These are phyloP conservation scores for Falco punctatus DNA, from an alignment of 2,113 vertebrate genomes.

Conservation along the genomic window DNA sequence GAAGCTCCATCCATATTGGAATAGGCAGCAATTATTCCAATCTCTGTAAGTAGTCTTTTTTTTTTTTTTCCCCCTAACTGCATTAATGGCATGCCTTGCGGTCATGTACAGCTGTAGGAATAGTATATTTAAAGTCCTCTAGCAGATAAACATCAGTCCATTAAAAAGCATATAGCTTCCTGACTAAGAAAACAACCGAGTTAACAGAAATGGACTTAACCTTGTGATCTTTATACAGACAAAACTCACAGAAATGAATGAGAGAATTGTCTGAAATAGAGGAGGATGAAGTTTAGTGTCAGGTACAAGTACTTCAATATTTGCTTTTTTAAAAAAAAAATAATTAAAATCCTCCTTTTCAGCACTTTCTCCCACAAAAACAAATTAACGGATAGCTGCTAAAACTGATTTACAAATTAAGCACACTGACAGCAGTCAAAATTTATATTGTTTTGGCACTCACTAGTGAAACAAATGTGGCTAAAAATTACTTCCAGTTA, in stretches of 20 bases:
- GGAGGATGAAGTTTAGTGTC: neutral
- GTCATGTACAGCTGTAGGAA: slow-evolving; percentile 8
- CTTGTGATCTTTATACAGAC: neutral
- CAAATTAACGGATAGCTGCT: neutral
- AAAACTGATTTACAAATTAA: neutral
- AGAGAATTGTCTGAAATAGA: neutral
- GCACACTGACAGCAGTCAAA: slow-evolving; percentile 20
- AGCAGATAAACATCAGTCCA: neutral
- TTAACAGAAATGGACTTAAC: neutral
- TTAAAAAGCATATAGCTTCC: slow-evolving; percentile 1
- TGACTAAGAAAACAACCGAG: neutral
- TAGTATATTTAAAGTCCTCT: slow-evolving; percentile 5
- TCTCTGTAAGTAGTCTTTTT: slow-evolving; percentile 66
- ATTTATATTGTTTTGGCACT: slow-evolving; percentile 3
- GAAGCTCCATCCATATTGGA: slow-evolving; percentile 54
- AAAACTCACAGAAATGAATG: neutral
- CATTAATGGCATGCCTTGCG: slow-evolving; percentile 4
- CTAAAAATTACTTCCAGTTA: slow-evolving; percentile 17
- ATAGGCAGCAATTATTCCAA: slow-evolving; percentile 67
- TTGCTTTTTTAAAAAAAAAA: neutral
- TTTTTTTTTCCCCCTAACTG: neutral
- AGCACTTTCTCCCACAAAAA: neutral
- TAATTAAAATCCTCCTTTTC: neutral
- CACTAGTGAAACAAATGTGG: neutral
- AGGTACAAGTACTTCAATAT: neutral